Base-by-base conservation (phyloP, 2,888 invertebrate genomes). In the Agrilus cyanescens region DNA sequence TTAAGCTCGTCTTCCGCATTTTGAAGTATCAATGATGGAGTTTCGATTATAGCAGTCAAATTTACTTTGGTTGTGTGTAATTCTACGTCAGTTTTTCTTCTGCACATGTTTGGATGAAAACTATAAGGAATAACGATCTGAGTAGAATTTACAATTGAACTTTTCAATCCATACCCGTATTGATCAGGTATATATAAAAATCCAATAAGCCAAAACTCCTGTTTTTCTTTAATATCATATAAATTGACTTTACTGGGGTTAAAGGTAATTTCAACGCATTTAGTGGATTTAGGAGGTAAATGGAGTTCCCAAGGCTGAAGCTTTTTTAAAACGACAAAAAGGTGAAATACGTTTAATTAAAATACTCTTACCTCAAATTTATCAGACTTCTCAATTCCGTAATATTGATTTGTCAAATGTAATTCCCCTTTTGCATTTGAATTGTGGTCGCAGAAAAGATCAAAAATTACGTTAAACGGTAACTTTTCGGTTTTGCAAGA, bases 381-480 rank as follows among this genome's bases (percentile, higher is more conserved):
- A 13, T 31, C 25, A 4, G 30, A 38, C 32, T 55, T 43, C 14
- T 46, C 40, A 40, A 46, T 29, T 18, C 61, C 61, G 32, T 51
- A 54, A 46, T 57, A 55, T 38, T 57, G 53, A 31, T 54, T 43
- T 29, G 59, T 41, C 4, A 54, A 48, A 8, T 51, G 47, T 16
- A 59, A 20, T 41, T 50, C 42, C 12, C 54, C 44, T 33, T 57
- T 50, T 2, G 41, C 38, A 15, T 50, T 44, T 31, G 32, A 44
- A 6, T n/a, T 12, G 30, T 46, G 32, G 35, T 47, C 31, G 18
- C 38, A 32, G 29, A 46, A 46, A 33, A 57, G 43, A 35, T 56
- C 55, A 15, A 59, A 33, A 15, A 56, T 14, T 4, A 60, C n/a
- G 31, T 53, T 57, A 38, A 62, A 59, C 1, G 55, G 57, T 16